Conservation (phyloP, 2,888 invertebrate species). For the Apodemia zela region DNA sequence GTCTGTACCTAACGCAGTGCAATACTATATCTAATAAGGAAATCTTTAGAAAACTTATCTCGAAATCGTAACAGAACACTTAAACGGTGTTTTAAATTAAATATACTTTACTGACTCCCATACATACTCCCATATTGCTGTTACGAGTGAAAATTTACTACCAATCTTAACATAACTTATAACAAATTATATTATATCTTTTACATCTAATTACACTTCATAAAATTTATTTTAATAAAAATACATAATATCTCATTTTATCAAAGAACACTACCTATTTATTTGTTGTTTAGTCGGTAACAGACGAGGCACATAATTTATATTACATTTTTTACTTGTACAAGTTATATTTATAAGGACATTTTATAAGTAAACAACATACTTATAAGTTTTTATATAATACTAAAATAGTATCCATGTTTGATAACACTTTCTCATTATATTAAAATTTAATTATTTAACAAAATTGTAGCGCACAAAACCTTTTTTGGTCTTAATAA, state of each 20-base stretch:
- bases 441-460: conserved; percentile 47
- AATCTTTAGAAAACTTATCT: background rate
- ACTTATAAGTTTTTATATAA: conserved; percentile 18
- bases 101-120: conserved; percentile 27
- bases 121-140: conserved; percentile 26
- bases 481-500: conserved; percentile 61
- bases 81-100: conserved; percentile 18
- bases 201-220: conserved; percentile 74
- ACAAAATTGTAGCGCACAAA: conserved; percentile 54
- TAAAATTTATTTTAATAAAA: conserved; percentile 70
- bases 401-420: conserved; percentile 26
- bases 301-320: conserved; percentile 70
- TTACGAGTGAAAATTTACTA: conserved; percentile 46
- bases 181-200: conserved; percentile 79
- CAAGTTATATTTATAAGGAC: conserved; percentile 25
- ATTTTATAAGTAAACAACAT: conserved; percentile 29
- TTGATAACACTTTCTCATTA: conserved; percentile 35
- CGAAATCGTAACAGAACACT: conserved; percentile 15
- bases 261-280: conserved; percentile 73
- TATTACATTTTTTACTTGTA: conserved; percentile 35
- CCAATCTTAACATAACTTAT: conserved; percentile 65
- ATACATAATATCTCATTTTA: conserved; percentile 75
- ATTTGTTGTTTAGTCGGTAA: conserved; percentile 70
- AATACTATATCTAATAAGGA: conserved; percentile 9
- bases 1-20: conserved; percentile 9